These are phyloP conservation scores for Acipenser ruthenus DNA, from an alignment of 2,797 vertebrate species.

Conservation along the genomic window DNA sequence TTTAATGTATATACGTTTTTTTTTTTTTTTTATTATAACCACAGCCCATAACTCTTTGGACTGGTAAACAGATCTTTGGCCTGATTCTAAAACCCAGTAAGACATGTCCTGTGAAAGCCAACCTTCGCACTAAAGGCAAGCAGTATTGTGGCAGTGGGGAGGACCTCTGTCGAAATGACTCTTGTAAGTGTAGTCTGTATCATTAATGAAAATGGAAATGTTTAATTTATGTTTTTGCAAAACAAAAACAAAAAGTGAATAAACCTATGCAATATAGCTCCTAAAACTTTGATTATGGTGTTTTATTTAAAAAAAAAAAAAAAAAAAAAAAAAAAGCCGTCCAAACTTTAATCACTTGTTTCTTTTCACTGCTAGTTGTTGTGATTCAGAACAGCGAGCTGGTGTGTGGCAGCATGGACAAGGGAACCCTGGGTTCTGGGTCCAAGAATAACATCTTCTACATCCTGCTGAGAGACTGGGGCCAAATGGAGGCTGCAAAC, in stretches of 20 bases:
- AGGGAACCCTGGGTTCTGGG: slow-evolving; percentile 91
- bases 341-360: no score
- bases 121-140: slow-evolving; percentile 94
- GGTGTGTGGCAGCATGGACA: slow-evolving; percentile 91
- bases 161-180: slow-evolving; percentile 88
- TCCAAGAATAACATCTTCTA: slow-evolving; percentile 99
- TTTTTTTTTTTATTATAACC: no score
- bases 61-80: slow-evolving; percentile 95
- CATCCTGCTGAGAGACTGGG: slow-evolving; percentile 94
- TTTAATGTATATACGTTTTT: no score
- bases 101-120: slow-evolving; percentile 81
- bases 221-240: no score
- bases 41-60: slow-evolving; percentile 90
- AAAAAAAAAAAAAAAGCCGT: no score
- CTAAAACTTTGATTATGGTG: no score
- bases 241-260: no score
- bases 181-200: slow-evolving; percentile 66
- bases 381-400: slow-evolving; percentile 95
- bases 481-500: slow-evolving; percentile 88
- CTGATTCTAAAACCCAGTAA: slow-evolving; percentile 84
- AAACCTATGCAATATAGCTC: no score
- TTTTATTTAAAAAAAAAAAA: no score
- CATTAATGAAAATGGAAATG: no score
- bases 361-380: slow-evolving; percentile 59
- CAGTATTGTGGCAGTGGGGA: slow-evolving; percentile 92